Base-by-base conservation (phyloP, 2,888 invertebrate genomes). In the Scrobipalpa costella region DNA sequence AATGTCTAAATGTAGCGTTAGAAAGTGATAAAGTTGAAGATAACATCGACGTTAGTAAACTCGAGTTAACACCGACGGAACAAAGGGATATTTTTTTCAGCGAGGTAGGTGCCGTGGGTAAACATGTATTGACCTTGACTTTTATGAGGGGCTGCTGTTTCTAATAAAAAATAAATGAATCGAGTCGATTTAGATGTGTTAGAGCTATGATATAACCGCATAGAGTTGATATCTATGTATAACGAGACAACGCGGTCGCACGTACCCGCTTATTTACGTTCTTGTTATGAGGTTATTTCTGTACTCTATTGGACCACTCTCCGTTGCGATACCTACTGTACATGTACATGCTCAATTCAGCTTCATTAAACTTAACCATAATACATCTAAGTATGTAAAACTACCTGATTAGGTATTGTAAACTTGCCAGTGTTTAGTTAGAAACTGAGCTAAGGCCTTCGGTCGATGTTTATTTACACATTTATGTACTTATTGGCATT, bases 1-100 rank as follows among this genome's bases (percentile, higher is more conserved):
- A 95, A 92, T 96, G 96, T 86, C 87, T 95, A 77, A 96, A 96
- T 89, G 92, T 95, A 74, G 90, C 92, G 72, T 91, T 95, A 73
- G 93, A 93, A 84, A 90, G 93, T 77, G 93, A 93, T 78, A 92
- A 92, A 81, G 79, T 88, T 75, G 90, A 94, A 78, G 91, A 91
- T 74, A 89, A 91, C 80, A 85, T 93, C 77, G 92, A 92, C 77
- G 79, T 92, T 73, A 92, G 90, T 71, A 92, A 92, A 78, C 81
- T 94, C 78, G 92, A 93, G 76, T 81, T 95, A 78, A 86, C 92
- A 77, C 84, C 90, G 69, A 83, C 85, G 73, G 94, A 94, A 86
- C 92, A 92, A 84, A 92, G 92, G 80, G 93, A 95, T 88, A 84
- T 82, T 74, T 95, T 95, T 90, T 95, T 95, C 88, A 92, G 92